Conservation (phyloP, 37 sponge, comb jelly and placozoan genomes). For the Crambe crambe region DNA sequence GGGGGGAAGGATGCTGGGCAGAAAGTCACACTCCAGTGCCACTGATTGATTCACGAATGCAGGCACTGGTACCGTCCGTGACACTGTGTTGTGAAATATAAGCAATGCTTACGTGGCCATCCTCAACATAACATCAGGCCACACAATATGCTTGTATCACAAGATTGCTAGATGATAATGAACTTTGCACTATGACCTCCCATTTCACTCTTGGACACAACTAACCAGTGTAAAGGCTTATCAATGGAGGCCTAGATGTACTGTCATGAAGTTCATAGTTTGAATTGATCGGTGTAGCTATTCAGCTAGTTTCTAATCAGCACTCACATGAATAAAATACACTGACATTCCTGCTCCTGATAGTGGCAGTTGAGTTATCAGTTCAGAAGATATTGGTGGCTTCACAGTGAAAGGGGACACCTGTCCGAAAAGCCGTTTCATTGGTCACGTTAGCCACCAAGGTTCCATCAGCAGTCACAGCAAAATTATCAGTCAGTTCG, state of each 20-base stretch:
- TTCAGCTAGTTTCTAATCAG: background rate
- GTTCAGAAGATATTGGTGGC: conserved; percentile 47
- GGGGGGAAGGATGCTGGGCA: conserved; percentile 16
- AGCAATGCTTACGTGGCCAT: too few relatives aligned
- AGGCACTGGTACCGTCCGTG: background rate
- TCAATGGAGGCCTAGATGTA: too few relatives aligned
- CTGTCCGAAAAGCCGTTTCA: conserved; percentile 25
- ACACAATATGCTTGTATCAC: too few relatives aligned
- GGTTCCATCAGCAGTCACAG: background rate
- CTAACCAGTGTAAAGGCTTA: too few relatives aligned
- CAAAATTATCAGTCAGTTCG: background rate
- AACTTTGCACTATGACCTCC: too few relatives aligned
- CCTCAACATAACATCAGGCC: background rate
- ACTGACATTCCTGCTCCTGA: conserved; percentile 44
- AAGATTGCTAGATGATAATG: too few relatives aligned
- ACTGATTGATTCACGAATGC: background rate
- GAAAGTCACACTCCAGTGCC: conserved; percentile 32
- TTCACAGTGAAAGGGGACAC: conserved; percentile 49
- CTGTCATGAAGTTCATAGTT: too few relatives aligned
- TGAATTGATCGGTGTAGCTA: too few relatives aligned
- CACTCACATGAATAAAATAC: conserved; percentile 45
- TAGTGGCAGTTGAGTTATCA: conserved; percentile 10
- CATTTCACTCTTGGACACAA: too few relatives aligned
- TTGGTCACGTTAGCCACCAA: conserved; percentile 20
- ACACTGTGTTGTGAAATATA: background rate